Base-by-base conservation (phyloP, 2,113 vertebrate genomes). In the Aegithalos caudatus region DNA sequence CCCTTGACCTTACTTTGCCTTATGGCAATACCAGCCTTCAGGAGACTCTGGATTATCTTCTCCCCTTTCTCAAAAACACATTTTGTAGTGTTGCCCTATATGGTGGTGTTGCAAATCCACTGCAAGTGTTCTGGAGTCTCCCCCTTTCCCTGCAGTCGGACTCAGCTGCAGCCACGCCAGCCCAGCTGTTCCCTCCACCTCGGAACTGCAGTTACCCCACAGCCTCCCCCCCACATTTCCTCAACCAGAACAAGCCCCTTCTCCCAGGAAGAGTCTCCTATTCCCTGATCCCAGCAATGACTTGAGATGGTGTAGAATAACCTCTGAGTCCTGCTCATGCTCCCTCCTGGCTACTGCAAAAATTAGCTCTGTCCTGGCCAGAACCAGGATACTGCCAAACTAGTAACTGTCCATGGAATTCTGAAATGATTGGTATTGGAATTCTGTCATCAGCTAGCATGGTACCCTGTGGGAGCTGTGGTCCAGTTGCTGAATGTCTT, bases 171-270 rank as follows among this genome's bases (percentile, higher is more conserved):
- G 57, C 57, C 48, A 8, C 2, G 9, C 29, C 9, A 31, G 24
- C 50, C 11, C 31, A 29, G 50, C 57, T 35, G 31, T 17, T 42
- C 57, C 25, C 27, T 71, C 25, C 25, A 8, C 4, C 21, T 31
- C 0, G 0, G 42, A 64, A 35, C 35, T 0, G 0, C 21, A 1
- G 0, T 22, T n/a, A 42, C 5, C 35, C 57, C 31, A 31, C 57
- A 27, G 37, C 17, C 42, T 37, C 38, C 18, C 10, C 21, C 0
- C 17, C 42, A 64, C 6, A 1, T 57, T 24, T n/a, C 14, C 42
- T 29, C 51, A 28, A 13, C 12, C 29, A 42, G 42, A 50, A 50
- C 51, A 18, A 84, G 4, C 11, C 17, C 33, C 57, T 84, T 62
- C 69, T 54, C 48, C 42, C 35, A 15, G 35, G 70, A 74, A 74